phyloP scores from a whole-genome alignment of 1,140 invertebrate genomes.

The Drosophila burlai region DNA sequence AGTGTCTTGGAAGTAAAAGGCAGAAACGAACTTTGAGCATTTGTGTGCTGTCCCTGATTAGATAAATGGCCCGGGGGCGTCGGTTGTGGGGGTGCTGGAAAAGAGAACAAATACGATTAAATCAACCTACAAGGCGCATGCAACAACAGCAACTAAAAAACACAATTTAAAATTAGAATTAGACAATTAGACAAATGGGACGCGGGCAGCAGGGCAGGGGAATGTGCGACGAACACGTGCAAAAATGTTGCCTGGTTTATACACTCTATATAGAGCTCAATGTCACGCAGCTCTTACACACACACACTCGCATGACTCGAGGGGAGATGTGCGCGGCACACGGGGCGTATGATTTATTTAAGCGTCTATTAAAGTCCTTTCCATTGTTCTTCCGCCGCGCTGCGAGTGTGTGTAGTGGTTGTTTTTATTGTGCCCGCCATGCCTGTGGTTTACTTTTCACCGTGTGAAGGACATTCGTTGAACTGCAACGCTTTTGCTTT shows the following conservation, averaged over 20 bases:
- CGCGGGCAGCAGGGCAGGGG: conserved; percentile 6
- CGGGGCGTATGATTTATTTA: conserved; percentile 80
- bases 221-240: conserved; percentile 45
- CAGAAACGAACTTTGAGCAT: conserved; percentile 59
- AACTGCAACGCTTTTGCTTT: conserved; percentile 60
- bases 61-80: conserved; percentile 49
- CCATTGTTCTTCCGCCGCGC: conserved; percentile 48
- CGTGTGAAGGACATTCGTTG: conserved; percentile 70
- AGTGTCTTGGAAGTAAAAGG: conserved; percentile 65
- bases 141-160: conserved; percentile 36
- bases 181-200: conserved; percentile 75
- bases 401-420: conserved; percentile 25
- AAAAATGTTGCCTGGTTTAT: conserved; percentile 9
- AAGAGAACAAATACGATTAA: conserved; percentile 56
- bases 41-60: conserved; percentile 68
- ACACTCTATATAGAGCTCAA: conserved; percentile 53
- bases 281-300: conserved; percentile 52
- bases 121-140: conserved; percentile 25
- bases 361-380: conserved; percentile 70
- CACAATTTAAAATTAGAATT: conserved; percentile 74
- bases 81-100: not conserved
- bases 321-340: conserved; percentile 30
- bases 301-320: conserved; percentile 13
- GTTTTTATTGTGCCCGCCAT: conserved; percentile 18
- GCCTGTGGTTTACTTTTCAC: conserved; percentile 29